Base-by-base conservation (phyloP, 2,888 invertebrate species). In the Drosophila prostipennis region DNA sequence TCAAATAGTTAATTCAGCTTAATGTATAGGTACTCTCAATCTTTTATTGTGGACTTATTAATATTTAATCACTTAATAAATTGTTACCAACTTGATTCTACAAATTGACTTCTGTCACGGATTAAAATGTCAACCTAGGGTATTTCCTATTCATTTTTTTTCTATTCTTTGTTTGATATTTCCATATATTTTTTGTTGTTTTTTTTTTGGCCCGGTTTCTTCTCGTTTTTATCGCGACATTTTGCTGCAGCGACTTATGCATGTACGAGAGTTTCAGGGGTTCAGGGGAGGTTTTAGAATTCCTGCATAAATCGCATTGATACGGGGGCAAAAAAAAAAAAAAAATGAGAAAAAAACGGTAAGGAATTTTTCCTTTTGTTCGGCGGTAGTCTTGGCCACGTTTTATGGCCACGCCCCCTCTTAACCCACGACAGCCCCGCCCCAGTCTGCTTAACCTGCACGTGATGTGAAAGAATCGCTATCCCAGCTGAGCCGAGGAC, bases 251-350 rank as follows among this genome's bases (percentile, higher is more conserved):
- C 54, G 29, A 57, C 55, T 52, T 54, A 40, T 63, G 64, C 57
- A 72, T 54, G 46, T 60, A 60, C 40, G 45, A 40, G 45, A 13
- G 19, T 46, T n/a, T 2, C 3, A 34, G 43, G 11, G 8, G 26
- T 2, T 1, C 19, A 7, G 37, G 5, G 45, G 23, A 8, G 52
- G 52, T n/a, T 26, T 46, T 39, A 37, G 72, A 19, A 46, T 71
- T 63, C 56, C 81, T 82, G 81, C 81, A 82, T 82, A 82, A 82
- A 86, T 86, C 84, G 87, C 84, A 82, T 82, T 83, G 81, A 82
- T 82, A 86, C 80, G 80, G 19, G 29, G 19, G n/a, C 14, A 10
- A 32, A 23, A 36, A 63, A 29, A 32, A 23, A 36, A 63, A 29
- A 10, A 16, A 16, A 13, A 11, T 4, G 8, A 32, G 13, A 16